Evolutionary conservation across 2,797 vertebrate species (phyloP).

Genomic region (Acanthornis magna): DNA sequence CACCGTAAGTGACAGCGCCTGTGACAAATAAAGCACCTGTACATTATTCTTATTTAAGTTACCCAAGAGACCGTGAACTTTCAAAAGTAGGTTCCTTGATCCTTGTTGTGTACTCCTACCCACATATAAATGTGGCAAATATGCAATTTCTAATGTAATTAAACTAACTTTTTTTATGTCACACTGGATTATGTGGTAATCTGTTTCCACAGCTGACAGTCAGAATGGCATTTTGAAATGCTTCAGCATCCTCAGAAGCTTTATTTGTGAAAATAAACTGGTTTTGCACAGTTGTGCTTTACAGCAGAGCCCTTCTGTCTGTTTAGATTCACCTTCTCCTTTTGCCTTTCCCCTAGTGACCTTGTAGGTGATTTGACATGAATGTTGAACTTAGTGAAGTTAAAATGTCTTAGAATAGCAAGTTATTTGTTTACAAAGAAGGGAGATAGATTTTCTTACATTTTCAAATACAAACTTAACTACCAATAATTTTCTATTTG

Average conservation of each 20-base stretch:
- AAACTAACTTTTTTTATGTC: not conserved
- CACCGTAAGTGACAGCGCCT: not conserved
- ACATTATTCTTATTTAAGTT: not conserved
- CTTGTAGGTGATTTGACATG: not conserved
- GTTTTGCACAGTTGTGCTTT: not conserved
- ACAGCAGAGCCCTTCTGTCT: not conserved
- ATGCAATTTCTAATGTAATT: not conserved
- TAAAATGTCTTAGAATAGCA: not conserved
- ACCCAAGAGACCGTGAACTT: not conserved
- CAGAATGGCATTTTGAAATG: not conserved
- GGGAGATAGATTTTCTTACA: not conserved
- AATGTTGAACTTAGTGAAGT: not conserved
- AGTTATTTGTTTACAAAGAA: not conserved
- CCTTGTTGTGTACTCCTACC: not conserved
- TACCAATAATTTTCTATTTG: not conserved
- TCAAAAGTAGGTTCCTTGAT: not conserved
- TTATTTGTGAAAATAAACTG: not conserved
- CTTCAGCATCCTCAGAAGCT: not conserved
- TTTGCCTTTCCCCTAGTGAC: not conserved
- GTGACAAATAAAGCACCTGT: not conserved
- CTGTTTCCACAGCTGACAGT: not conserved
- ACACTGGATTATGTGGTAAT: not conserved
- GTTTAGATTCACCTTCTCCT: not conserved
- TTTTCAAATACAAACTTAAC: not conserved
- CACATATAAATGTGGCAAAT: not conserved